Base-by-base conservation (phyloP, 1,140 invertebrate genomes). In the Uloborus diversus region DNA sequence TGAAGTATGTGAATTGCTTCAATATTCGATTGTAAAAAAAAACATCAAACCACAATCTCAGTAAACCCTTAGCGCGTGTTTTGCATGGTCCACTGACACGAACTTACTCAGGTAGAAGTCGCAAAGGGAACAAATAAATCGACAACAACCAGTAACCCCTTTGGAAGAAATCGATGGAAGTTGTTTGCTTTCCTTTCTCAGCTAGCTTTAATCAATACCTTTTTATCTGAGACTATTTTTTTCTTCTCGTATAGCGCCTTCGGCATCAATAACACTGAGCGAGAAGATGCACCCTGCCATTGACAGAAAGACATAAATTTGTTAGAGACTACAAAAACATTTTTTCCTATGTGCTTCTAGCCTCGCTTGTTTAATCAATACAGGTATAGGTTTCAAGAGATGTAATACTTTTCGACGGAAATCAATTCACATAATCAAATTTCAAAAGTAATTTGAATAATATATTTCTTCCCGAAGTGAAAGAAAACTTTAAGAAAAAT, bases 161-260 rank as follows among this genome's bases (percentile, higher is more conserved):
- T 57, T n/a, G 20, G 51, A 35, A 30, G 51, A 37, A 70, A 70
- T 70, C 66, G 30, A 70, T 70, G 49, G 49, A 57, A 47, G 51
- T 42, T 30, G 33, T 68, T 68, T 68, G 23, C 11, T 68, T 68
- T 51, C 32, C 17, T 42, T 27, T n/a, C 20, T 35, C 28, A 20
- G 23, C 61, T n/a, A 28, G 14, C 11, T 49, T 70, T 70, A 70
- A 70, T 70, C 66, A 70, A 70, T 70, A 70, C 51, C 17, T 70
- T 23, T 47, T 33, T 70, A 70, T 56, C 14, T 17, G 51, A 25
- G 3, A 3, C 3, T 25, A 27, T 49, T 69, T 69, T 28, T 56
- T n/a, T 56, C 51, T 23, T 56, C 51, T 4, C 23, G 14, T 20
- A 20, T 25, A 9, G 20, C 17, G 11, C 23, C 23, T 25, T 20